Percentiles rank a stretch among this genome's conserved stretches.
Conservation (phyloP, 2,797 vertebrate genomes). For the Spatula versicolor region DNA sequence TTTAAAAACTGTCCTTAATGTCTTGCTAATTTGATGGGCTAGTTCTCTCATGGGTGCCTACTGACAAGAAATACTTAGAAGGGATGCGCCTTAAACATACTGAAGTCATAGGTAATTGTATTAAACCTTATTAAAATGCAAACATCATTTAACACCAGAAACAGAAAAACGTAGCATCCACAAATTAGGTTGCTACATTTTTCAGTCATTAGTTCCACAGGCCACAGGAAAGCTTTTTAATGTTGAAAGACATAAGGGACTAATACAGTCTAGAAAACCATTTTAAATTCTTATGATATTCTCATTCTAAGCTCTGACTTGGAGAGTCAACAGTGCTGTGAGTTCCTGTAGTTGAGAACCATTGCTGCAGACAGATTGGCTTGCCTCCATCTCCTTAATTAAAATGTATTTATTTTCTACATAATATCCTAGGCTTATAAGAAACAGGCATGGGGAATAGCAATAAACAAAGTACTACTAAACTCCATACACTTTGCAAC, state of each 20-base stretch:
- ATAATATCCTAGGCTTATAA: background rate
- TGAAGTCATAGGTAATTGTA: conserved; percentile 22
- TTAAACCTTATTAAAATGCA: conserved; percentile 55
- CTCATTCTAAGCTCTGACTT: background rate
- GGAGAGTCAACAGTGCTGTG: background rate
- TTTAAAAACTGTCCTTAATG: conserved; percentile 1
- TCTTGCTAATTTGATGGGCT: conserved; percentile 9
- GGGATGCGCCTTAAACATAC: background rate
- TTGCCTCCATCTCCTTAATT: background rate
- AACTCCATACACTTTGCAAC: background rate
- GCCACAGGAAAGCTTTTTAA: background rate
- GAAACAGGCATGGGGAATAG: background rate
- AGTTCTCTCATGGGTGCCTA: background rate
- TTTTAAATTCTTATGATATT: background rate
- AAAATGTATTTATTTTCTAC: background rate
- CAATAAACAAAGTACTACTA: background rate
- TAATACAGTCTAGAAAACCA: background rate
- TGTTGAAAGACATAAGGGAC: background rate
- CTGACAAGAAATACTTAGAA: background rate
- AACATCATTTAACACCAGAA: background rate
- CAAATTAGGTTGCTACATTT: background rate
- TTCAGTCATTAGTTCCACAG: background rate
- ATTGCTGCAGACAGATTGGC: background rate
- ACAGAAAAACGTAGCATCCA: background rate
- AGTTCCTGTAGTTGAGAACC: background rate